Evolutionary conservation across 1,140 invertebrate genomes (phyloP).

Genomic region (Lepidurus arcticus): DNA sequence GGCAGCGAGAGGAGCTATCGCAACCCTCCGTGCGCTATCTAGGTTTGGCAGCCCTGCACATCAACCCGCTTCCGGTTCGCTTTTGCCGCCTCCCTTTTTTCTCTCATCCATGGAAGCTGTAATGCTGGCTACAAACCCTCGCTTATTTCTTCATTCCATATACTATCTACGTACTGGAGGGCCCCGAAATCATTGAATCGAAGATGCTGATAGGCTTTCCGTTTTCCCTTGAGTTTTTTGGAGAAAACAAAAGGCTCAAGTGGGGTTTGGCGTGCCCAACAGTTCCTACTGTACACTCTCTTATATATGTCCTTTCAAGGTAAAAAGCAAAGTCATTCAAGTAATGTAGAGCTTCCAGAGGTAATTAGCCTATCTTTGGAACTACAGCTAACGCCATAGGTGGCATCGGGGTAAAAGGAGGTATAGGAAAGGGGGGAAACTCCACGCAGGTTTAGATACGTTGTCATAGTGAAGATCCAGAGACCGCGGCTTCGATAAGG

Average conservation of each 20-base stretch:
- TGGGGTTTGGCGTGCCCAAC: no score
- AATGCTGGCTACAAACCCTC: neutral
- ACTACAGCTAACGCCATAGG: no score
- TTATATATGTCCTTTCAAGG: no score
- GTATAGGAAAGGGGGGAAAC: neutral
- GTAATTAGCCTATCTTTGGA: no score
- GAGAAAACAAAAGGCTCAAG: neutral
- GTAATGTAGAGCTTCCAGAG: no score
- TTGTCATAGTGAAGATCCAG: conserved; percentile 6
- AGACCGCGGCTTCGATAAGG: neutral
- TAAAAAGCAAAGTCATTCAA: no score
- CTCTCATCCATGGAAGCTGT: conserved; percentile 9
- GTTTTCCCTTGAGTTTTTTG: neutral
- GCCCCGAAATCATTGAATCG: neutral
- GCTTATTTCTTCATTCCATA: neutral
- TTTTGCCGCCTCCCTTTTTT: neutral
- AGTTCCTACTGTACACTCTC: no score
- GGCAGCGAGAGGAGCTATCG: neutral
- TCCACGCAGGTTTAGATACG: neutral
- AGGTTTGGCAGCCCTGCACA: neutral
- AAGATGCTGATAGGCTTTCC: neutral
- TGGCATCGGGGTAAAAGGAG: neutral
- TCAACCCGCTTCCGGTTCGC: conserved; percentile 1
- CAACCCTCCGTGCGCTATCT: neutral
- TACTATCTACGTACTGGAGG: neutral